phyloP scores from a whole-genome alignment of 2,113 vertebrate genomes.

The Elephas maximus region DNA sequence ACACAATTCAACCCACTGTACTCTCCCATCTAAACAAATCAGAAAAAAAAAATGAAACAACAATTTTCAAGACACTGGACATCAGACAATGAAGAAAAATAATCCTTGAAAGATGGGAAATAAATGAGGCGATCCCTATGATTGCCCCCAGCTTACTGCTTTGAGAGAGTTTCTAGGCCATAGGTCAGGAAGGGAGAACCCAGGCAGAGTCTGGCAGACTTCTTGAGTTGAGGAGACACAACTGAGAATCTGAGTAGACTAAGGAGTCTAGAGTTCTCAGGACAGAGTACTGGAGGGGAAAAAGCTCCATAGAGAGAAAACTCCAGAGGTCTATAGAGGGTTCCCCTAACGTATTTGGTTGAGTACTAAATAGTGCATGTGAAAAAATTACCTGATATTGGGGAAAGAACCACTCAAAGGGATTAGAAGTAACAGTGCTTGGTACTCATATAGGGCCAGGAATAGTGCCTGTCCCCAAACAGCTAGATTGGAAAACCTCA shows the following conservation, averaged over 20 bases:
- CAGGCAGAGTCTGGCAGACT: not conserved
- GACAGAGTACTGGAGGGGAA: not conserved
- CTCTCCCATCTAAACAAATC: not conserved
- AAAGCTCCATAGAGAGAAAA: not conserved
- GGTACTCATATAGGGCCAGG: not conserved
- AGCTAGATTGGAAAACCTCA: not conserved
- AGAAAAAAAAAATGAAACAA: conserved; percentile 24
- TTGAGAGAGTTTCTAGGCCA: not conserved
- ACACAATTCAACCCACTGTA: not conserved
- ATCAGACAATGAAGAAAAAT: not conserved
- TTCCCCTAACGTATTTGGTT: not conserved
- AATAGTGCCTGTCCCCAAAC: not conserved
- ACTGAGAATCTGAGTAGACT: not conserved
- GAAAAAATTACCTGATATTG: not conserved
- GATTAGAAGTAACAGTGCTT: not conserved
- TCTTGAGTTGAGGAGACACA: not conserved
- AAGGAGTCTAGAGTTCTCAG: not conserved
- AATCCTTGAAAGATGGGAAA: not conserved
- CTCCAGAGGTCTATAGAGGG: not conserved
- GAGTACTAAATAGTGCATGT: not conserved
- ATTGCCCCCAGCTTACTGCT: not conserved
- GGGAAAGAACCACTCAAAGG: not conserved
- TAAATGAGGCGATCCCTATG: not conserved
- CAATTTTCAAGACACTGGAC: not conserved
- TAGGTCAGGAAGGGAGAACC: not conserved